These are phyloP conservation scores for Gambusia yucatana DNA, from an alignment of 2,797 vertebrate species.

Conservation along the genomic window DNA sequence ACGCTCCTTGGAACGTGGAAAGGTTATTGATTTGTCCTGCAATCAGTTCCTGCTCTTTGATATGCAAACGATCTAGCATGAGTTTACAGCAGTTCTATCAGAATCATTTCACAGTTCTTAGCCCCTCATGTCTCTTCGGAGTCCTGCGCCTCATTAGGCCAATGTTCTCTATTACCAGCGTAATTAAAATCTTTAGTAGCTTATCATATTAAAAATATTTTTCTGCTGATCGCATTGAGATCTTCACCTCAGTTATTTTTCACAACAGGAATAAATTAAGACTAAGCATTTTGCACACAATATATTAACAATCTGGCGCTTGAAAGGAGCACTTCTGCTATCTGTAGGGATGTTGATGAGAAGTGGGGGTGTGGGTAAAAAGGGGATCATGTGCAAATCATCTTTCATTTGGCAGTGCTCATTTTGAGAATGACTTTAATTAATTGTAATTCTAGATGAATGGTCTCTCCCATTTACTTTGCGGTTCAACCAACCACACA, in stretches of 20 bases:
- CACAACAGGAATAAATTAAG: constrained; percentile 99
- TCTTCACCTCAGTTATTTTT: constrained; percentile 99
- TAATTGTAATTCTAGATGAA: constrained; percentile 83
- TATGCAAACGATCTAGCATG: constrained; percentile 99
- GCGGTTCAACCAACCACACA: constrained; percentile 64
- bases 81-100: constrained; percentile 99
- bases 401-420: constrained; percentile 79
- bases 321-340: constrained; percentile 82
- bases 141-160: constrained; percentile 99
- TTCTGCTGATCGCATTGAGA: constrained; percentile 98
- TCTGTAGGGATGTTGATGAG: constrained; percentile 80
- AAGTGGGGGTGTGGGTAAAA: constrained; percentile 19
- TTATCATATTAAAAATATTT: constrained; percentile 99
- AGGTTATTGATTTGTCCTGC: constrained; percentile 99
- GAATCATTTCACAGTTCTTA: constrained; percentile 99
- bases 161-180: constrained; percentile 99
- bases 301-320: constrained; percentile 74
- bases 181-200: constrained; percentile 99
- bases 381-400: constrained; percentile 74
- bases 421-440: constrained; percentile 82
- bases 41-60: constrained; percentile 99
- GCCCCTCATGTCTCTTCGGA: constrained; percentile 94
- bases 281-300: constrained; percentile 86
- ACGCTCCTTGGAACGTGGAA: constrained; percentile 84
- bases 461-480: constrained; percentile 66